Evolutionary conservation across 1,140 invertebrate species (phyloP), one percentile per base, ranked within the genome.

Genomic region (Brachionus sp.): DNA sequence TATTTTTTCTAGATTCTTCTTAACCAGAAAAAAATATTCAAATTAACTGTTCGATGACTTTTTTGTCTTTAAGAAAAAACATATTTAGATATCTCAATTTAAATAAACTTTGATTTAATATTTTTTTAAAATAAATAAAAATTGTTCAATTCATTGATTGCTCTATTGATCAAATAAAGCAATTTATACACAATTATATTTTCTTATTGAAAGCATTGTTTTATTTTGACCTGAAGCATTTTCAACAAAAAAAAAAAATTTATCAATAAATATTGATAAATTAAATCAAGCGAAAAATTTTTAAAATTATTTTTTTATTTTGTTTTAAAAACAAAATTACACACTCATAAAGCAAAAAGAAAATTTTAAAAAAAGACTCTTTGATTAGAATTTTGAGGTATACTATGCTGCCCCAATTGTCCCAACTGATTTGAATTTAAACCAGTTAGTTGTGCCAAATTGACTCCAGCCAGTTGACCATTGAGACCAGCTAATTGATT

Each of bases 251-350:
- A 29, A n/a, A 29, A 57, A 23, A 5, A 53, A 16, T 42, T 42
- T 7, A 57, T 57, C 50, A 2, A 57, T 57, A 16, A 57, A 57
- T 53, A 53, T 57, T 23, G 13, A 57, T 57, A 39, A 39, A 70
- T 70, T 70, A 70, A 70, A 44, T 33, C 35, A 37, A 44, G 16
- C 2, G 29, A 70, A 70, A 70, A 70, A 37, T 33, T 19, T 39
- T 39, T 7, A 37, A 19, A 70, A 23, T 39, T 39, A 57, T 70
- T 70, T n/a, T 64, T 64, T 64, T 64, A 64, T 70, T 70, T 70
- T 70, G 66, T 39, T 70, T 70, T 70, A 39, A n/a, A 70, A 70
- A 70, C 66, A 70, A 70, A 70, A 39, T 39, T 19, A 39, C 35
- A 39, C 5, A 57, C 16, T 70, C 13, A 10, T 16, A 68, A 70